Conservation (phyloP, 2,113 vertebrate species). For the Psittacula cyanocephala region DNA sequence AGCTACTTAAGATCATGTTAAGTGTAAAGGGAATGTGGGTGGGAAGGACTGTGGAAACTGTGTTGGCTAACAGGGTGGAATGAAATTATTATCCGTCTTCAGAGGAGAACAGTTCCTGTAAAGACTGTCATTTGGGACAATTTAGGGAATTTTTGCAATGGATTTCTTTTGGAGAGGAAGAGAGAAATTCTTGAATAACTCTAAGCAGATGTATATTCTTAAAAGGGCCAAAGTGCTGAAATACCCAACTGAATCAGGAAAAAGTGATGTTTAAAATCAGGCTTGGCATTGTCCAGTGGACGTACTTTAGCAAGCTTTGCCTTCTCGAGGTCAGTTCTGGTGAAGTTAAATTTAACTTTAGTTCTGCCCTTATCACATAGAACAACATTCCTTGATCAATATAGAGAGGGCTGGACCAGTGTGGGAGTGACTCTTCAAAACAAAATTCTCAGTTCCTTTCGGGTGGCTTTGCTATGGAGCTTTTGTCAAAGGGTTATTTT, state of each 20-base stretch:
- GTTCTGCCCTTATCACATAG: neutral
- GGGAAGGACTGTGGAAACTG: neutral
- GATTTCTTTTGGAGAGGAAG: neutral
- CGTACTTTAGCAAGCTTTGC: neutral
- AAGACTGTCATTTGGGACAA: neutral
- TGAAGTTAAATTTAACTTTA: neutral
- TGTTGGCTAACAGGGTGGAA: neutral
- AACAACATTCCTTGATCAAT: neutral
- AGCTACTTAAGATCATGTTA: neutral
- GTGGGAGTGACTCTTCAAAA: neutral
- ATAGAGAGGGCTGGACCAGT: neutral
- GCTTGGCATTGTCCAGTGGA: neutral
- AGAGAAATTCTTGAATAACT: neutral
- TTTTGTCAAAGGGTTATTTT: neutral
- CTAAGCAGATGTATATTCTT: neutral
- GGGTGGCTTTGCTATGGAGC: neutral
- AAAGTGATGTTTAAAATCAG: neutral
- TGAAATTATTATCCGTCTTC: neutral
- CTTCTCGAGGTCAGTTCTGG: neutral
- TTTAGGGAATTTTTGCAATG: neutral
- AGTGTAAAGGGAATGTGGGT: neutral
- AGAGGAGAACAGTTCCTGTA: neutral
- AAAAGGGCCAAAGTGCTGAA: neutral
- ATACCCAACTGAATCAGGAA: neutral
- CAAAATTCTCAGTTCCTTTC: neutral